Base-by-base conservation (phyloP, 1,140 invertebrate species). In the Drosophila bocki region DNA sequence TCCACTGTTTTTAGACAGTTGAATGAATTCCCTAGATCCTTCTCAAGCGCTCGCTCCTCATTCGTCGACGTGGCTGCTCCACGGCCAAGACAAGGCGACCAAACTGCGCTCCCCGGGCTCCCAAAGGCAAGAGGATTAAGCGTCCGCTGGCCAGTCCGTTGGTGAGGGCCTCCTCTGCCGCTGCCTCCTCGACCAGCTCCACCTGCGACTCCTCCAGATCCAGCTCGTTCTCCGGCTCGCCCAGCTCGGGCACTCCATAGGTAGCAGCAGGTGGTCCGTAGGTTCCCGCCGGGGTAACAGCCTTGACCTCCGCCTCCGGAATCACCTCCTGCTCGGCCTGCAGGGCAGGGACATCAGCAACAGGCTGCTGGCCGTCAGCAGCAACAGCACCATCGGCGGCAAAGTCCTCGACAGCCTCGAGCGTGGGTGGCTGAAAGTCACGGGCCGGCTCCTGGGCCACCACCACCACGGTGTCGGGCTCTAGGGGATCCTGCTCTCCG, bases 321-420 rank as follows among this genome's bases (percentile, higher is more conserved):
- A 59, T 65, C 41, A 75, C 8, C 32, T 60, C 56, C 32, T 54
- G 44, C 62, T 87, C 50, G 17, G 63, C 42, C 13, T 75, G 45
- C 51, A 78, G 35, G 84, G 78, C 75, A 86, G 91, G 91, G 78
- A 92, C 56, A 92, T 92, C 91, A 92, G 82, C 83, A 88, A 91
- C 84, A 90, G 90, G 90, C 88, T 82, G 78, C 78, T 90, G 78
- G 58, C 78, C 72, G 76, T 29, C 51, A 91, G 67, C 65, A 82
- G 39, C 51, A 88, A 45, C 62, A 82, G 53, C 9, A 69, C 59
- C 75, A 82, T 69, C 79, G 70, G 83, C 65, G 72, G 76, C 76
- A 80, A 91, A 91, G 69, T 92, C 82, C 48, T 92, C 84, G 58
- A 77, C 84, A 59, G 87, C 77, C 32, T 92, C 91, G 44, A 75